These are phyloP conservation scores for Grantiella picta DNA, from an alignment of 2,113 vertebrate genomes.

Conservation along the genomic window DNA sequence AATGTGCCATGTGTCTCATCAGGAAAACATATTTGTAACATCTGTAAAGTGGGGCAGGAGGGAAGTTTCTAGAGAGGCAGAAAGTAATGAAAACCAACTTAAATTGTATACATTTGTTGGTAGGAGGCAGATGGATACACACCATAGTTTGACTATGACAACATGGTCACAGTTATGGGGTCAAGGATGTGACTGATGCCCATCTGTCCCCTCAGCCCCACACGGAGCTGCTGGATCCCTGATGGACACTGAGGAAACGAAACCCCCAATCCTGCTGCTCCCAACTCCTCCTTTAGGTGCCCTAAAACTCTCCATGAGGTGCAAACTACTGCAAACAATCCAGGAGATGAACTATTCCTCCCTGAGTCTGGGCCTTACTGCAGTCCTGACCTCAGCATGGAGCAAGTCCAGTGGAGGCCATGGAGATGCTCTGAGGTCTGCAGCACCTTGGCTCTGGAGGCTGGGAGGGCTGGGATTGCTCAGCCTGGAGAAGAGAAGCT, in stretches of 20 bases:
- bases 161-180: neutral
- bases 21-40: constrained; percentile 4
- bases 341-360: neutral
- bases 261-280: neutral
- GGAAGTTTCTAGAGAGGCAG: neutral
- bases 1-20: constrained; percentile 4
- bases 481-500: neutral
- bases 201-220: neutral
- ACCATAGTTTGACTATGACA: neutral
- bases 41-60: neutral
- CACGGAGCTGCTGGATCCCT: neutral
- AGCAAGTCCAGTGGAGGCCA: neutral
- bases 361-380: neutral
- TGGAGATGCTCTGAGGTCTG: neutral
- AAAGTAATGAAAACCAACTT: neutral
- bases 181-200: neutral
- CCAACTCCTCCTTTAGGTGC: accelerated
- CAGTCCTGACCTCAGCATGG: neutral
- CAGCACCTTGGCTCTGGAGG: neutral
- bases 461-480: neutral
- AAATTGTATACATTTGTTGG: neutral
- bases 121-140: neutral
- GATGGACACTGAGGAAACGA: neutral
- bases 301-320: neutral
- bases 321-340: neutral